phyloP scores from a whole-genome alignment of 2,888 invertebrate genomes.

The Catocala nupta region DNA sequence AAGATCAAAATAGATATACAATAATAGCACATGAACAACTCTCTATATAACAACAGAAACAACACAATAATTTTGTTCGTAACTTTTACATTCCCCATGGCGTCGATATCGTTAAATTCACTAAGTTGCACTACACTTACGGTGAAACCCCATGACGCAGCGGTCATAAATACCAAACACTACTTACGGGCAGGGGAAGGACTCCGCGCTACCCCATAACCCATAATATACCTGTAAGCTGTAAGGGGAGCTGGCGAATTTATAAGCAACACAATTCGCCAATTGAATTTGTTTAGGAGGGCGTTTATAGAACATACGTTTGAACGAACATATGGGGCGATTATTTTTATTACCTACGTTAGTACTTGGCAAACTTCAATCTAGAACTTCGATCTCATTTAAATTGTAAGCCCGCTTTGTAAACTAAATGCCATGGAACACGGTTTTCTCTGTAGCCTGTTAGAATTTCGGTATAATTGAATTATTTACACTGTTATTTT shows the following conservation, averaged over 20 bases:
- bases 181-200: constrained; percentile 28
- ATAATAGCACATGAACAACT: background rate
- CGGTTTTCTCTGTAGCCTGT: no score
- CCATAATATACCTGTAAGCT: constrained; percentile 43
- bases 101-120: constrained; percentile 55
- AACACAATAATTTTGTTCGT: constrained; percentile 31
- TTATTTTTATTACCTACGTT: constrained; percentile 31
- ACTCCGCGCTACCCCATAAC: constrained; percentile 24
- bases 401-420: constrained; percentile 1
- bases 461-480: no score
- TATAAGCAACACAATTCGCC: constrained; percentile 52
- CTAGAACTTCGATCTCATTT: constrained; percentile 6
- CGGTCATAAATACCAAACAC: constrained; percentile 63
- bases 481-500: background rate
- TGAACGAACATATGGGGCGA: constrained; percentile 17
- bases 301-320: constrained; percentile 8
- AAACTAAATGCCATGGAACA: background rate
- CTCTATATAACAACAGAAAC: constrained; percentile 7
- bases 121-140: constrained; percentile 50
- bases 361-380: constrained; percentile 17
- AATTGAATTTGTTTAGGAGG: constrained; percentile 42
- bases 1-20: no score
- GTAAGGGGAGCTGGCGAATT: constrained; percentile 47
- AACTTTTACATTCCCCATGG: constrained; percentile 38
- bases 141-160: constrained; percentile 71